Base-by-base conservation (phyloP, 2,797 vertebrate genomes). In the Linurgus olivaceus region DNA sequence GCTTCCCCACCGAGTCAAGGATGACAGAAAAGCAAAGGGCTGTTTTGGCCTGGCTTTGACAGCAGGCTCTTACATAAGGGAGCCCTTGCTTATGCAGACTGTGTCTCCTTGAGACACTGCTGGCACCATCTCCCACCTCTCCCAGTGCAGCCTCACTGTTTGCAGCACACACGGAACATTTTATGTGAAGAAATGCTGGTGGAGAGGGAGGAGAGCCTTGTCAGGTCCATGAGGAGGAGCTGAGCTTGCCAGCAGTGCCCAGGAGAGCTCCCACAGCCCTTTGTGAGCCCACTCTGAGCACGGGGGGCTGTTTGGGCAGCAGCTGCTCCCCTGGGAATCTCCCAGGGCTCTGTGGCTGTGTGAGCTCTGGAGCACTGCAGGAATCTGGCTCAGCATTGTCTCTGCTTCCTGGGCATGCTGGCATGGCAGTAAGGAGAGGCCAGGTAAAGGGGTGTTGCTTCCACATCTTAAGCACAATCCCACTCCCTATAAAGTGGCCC, bases 361-460 rank as follows among this genome's bases (percentile, higher is more conserved):
- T 15, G 45, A 50, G 63, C 31, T 31, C 28, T 2, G 6, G 31
- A 62, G 20, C 4, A 29, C 40, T 17, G 4, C 70, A 42, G 33
- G 48, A 35, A 35, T 25, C 40, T 4, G 3, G 35, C 44, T 51
- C 13, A 1, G 3, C 2, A 8, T 8, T 1, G 1, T 19, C 24
- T 52, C 33, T 33, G 79, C 40, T 47, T 52, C 37, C 44, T 11
- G 6, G 47, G 10, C n/a, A 10, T 0, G 0, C 19, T 25, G 4
- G 59, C 6, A 0, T 5, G 47, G 51, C 35, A 17, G 25, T 0
- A 0, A 12, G 52, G 44, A 55, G 11, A 9, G 37, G 26, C 13
- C 52, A 25, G 67, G 6, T 18, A 21, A 54, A 72, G 35, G 16
- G 3, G 1, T 42, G 35, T 38, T 58, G 44, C 48, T 81, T 76